Percentiles rank a stretch among this genome's conserved stretches.
phyloP scores from a whole-genome alignment of 2,888 invertebrate species.

The Neoitamus cyanurus region DNA sequence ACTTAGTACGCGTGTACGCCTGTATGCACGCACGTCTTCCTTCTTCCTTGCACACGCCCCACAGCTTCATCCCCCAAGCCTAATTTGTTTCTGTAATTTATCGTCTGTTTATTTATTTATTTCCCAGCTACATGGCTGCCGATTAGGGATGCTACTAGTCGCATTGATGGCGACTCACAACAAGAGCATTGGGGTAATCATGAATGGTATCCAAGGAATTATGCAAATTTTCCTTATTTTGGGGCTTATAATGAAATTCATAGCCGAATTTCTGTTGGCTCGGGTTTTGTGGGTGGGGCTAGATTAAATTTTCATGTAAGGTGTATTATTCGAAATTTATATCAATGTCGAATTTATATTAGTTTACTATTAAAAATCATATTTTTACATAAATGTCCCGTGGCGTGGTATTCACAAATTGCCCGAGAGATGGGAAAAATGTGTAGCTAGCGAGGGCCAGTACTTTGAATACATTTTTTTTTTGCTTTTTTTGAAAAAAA shows the following conservation, averaged over 20 bases:
- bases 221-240: not conserved
- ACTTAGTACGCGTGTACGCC: constrained; percentile 49
- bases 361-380: not conserved
- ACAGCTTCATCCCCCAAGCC: not conserved
- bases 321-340: not conserved
- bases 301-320: not conserved
- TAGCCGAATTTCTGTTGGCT: not conserved
- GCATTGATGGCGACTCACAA: not conserved
- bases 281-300: not conserved
- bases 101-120: constrained; percentile 48
- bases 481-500: too few relatives aligned
- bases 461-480: too few relatives aligned
- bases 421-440: too few relatives aligned
- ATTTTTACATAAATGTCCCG: too few relatives aligned
- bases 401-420: too few relatives aligned
- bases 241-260: not conserved
- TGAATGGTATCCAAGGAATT: not conserved
- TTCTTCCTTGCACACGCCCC: constrained; percentile 48
- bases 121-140: constrained; percentile 7
- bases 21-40: constrained; percentile 36
- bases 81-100: constrained; percentile 50
- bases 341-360: too few relatives aligned
- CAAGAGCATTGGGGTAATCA: constrained; percentile 3
- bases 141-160: constrained; percentile 49
- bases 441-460: too few relatives aligned